Conservation (phyloP, 2,797 vertebrate genomes). For the Mastacembelus armatus region DNA sequence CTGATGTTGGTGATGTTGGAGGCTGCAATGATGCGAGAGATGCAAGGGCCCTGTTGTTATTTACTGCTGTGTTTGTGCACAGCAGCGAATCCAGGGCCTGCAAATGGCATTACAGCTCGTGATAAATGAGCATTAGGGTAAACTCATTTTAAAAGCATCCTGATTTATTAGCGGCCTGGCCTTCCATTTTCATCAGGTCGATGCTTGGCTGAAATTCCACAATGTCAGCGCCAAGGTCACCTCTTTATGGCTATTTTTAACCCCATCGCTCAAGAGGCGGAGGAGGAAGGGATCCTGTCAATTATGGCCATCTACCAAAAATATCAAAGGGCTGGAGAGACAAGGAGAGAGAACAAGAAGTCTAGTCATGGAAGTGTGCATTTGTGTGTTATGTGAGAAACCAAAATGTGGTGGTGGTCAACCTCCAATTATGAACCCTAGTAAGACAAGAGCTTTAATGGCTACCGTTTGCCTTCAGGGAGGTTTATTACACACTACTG, state of each 20-base stretch:
- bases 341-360: slow-evolving; percentile 16
- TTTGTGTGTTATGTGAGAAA: slow-evolving; percentile 79
- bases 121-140: slow-evolving; percentile 99
- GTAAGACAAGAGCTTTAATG: slow-evolving; percentile 99
- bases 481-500: slow-evolving; percentile 99
- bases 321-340: slow-evolving; percentile 59
- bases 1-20: slow-evolving; percentile 91
- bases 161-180: slow-evolving; percentile 98
- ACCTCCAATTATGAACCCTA: slow-evolving; percentile 99
- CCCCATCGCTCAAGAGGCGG: slow-evolving; percentile 59
- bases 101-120: slow-evolving; percentile 98
- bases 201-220: slow-evolving; percentile 97
- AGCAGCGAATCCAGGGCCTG: slow-evolving; percentile 90
- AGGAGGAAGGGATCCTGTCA: slow-evolving; percentile 82
- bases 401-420: slow-evolving; percentile 97
- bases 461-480: slow-evolving; percentile 98
- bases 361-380: slow-evolving; percentile 41
- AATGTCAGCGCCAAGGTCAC: slow-evolving; percentile 99
- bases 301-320: slow-evolving; percentile 81
- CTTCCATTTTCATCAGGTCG: slow-evolving; percentile 99
- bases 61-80: slow-evolving; percentile 99
- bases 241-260: slow-evolving; percentile 85
- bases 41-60: slow-evolving; percentile 93
- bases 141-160: slow-evolving; percentile 99
- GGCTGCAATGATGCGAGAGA: slow-evolving; percentile 91